These are phyloP conservation scores for Camponotus fellah DNA, from an alignment of 2,888 invertebrate species.

Conservation along the genomic window DNA sequence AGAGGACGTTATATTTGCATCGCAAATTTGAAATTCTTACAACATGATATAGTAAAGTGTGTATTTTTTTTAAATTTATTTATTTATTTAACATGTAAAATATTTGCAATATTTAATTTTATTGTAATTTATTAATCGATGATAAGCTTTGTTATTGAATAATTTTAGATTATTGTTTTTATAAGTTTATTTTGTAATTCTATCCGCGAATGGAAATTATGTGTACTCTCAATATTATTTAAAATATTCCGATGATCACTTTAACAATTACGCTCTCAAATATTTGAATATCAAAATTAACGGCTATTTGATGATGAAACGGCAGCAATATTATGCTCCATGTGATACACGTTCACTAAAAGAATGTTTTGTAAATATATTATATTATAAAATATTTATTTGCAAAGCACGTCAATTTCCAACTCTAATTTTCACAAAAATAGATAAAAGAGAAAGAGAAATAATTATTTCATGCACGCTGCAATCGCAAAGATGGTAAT, in stretches of 20 bases:
- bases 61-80: not conserved
- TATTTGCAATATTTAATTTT: not conserved
- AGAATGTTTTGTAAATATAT: constrained; percentile 14
- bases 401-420: constrained; percentile 26
- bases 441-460: not conserved
- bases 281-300: constrained; percentile 18
- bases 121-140: constrained; percentile 7
- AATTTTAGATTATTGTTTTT: not conserved
- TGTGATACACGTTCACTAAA: not conserved
- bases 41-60: not conserved
- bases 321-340: not conserved
- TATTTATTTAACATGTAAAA: not conserved
- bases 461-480: not conserved
- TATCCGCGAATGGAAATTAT: too few species aligned
- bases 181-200: not conserved
- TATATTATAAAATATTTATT: constrained; percentile 32
- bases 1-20: constrained; percentile 8
- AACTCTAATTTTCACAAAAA: constrained; percentile 37
- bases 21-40: not conserved
- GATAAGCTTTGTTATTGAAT: not conserved
- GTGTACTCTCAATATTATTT: not conserved
- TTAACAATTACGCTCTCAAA: not conserved
- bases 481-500: constrained; percentile 8
- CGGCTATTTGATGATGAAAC: constrained; percentile 1
- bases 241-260: not conserved